phyloP scores from a whole-genome alignment of 2,113 vertebrate species.

The Mellivora capensis region DNA sequence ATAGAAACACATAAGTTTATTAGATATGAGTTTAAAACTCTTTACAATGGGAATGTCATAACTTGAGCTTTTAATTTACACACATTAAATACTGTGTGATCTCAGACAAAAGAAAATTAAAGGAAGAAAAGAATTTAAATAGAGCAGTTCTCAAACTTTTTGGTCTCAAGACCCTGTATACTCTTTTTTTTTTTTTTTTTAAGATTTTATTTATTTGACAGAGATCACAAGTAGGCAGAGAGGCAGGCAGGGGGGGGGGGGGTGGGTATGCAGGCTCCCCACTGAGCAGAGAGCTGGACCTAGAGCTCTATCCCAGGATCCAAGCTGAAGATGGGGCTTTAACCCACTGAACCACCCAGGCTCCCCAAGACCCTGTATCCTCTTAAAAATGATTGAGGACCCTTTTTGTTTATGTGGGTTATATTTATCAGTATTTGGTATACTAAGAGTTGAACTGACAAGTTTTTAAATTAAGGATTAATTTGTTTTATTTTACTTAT shows the following conservation, averaged over 20 bases:
- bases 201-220: too few relatives aligned
- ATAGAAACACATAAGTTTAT: accelerated
- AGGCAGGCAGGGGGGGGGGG: too few relatives aligned
- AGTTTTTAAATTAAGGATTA: neutral
- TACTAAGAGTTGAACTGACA: neutral
- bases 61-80: neutral
- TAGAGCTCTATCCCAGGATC: too few relatives aligned
- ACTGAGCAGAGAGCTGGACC: too few relatives aligned
- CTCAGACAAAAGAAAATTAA: neutral
- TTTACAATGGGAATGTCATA: neutral
- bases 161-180: neutral
- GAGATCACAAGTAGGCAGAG: too few relatives aligned
- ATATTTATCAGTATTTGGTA: neutral
- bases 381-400: neutral
- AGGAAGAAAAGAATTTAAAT: neutral
- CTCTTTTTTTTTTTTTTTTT: too few relatives aligned
- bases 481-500: neutral
- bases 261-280: too few relatives aligned
- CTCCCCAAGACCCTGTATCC: neutral
- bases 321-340: too few relatives aligned
- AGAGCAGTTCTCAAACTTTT: too few relatives aligned
- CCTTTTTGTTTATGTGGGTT: neutral
- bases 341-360: too few relatives aligned
- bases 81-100: neutral
- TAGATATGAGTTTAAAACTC: neutral